These are phyloP conservation scores for Phaonia tiefii DNA, from an alignment of 2,888 invertebrate genomes.

Conservation along the genomic window DNA sequence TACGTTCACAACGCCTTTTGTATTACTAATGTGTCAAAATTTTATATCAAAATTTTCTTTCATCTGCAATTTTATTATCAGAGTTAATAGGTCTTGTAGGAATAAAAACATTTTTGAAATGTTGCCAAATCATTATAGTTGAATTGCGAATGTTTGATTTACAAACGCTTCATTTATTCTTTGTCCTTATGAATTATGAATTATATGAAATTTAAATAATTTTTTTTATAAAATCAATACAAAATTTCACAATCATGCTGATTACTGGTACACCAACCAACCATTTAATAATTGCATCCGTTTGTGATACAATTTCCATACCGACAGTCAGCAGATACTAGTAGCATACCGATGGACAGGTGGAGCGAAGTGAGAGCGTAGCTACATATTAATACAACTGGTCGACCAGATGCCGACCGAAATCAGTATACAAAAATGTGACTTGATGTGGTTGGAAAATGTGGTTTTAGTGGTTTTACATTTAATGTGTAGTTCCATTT, in stretches of 20 bases:
- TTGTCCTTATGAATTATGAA: too few species aligned
- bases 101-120: too few species aligned
- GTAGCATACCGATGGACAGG: background rate
- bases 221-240: slow-evolving; percentile 8
- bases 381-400: background rate
- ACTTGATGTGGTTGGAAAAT: slow-evolving; percentile 44
- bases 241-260: background rate
- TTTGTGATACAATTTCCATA: slow-evolving; percentile 28
- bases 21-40: too few species aligned
- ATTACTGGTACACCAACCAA: background rate
- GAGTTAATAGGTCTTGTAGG: too few species aligned
- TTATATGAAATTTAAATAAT: too few species aligned
- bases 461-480: slow-evolving; percentile 43
- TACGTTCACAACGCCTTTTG: too few species aligned
- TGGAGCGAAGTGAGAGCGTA: background rate
- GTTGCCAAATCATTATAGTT: too few species aligned
- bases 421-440: slow-evolving; percentile 35
- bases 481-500: slow-evolving; percentile 35
- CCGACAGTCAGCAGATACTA: slow-evolving; percentile 19
- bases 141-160: too few species aligned
- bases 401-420: background rate
- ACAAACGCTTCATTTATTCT: too few species aligned
- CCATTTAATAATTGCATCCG: slow-evolving; percentile 10
- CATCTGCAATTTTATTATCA: too few species aligned
- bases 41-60: too few species aligned